Percentiles rank a stretch among this genome's conserved stretches.
Evolutionary conservation across 1,140 invertebrate species (phyloP).

Genomic region (Drosophila sp.): DNA sequence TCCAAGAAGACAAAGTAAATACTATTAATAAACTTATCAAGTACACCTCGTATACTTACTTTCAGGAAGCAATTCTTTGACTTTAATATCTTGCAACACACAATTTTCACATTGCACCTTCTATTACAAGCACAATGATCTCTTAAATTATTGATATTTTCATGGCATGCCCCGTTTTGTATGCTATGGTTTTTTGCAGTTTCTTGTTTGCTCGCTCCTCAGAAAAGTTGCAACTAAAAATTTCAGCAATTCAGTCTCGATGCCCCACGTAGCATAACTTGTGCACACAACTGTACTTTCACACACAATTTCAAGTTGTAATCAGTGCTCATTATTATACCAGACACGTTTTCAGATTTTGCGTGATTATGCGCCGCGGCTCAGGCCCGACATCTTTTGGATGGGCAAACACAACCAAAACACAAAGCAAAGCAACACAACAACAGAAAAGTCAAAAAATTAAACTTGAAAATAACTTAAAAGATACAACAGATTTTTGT

Average conservation of each 20-base stretch:
- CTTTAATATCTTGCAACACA: too few relatives aligned
- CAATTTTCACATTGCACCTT: too few relatives aligned
- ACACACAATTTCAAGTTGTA: conserved; percentile 81
- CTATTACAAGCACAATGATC: not conserved
- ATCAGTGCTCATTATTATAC: conserved; percentile 81
- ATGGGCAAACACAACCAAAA: conserved; percentile 38
- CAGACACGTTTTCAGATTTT: conserved; percentile 80
- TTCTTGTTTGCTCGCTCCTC: not conserved
- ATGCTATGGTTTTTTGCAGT: not conserved
- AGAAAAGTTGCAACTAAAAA: conserved; percentile 14
- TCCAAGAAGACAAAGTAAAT: too few relatives aligned
- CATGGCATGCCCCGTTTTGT: not conserved
- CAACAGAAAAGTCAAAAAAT: conserved; percentile 62
- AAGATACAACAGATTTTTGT: conserved; percentile 63
- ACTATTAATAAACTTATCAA: too few relatives aligned
- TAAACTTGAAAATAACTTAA: conserved; percentile 77
- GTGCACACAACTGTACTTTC: conserved; percentile 76
- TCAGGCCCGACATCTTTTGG: conserved; percentile 52
- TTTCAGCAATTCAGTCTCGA: conserved; percentile 11
- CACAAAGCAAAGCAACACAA: conserved; percentile 14
- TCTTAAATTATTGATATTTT: conserved; percentile 1
- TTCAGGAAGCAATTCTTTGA: too few relatives aligned
- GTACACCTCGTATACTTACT: too few relatives aligned
- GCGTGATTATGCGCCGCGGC: conserved; percentile 77
- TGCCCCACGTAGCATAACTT: conserved; percentile 71